Base-by-base conservation (phyloP, 1,140 invertebrate species). In the Ostrea edulis region DNA sequence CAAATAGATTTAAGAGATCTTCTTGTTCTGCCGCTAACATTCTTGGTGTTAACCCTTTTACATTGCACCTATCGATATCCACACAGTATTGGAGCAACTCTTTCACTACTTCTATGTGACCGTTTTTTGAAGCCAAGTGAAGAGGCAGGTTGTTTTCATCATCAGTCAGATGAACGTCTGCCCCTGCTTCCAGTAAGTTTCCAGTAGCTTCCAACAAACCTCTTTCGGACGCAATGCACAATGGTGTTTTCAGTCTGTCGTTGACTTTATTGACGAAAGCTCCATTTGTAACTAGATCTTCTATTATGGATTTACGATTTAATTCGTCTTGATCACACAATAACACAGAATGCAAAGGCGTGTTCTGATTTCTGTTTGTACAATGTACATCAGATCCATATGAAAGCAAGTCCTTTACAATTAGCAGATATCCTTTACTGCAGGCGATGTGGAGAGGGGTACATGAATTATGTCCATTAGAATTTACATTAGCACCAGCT, bases 101-200 rank as follows among this genome's bases (percentile, higher is more conserved):
- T 0, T 29, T 12, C 2, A 77, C 8, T 29, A 77, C 29, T 11
- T 77, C 25, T 14, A 29, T 44, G 25, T 77, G 68, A 44, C 51
- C 51, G 82, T 52, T 53, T 53, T 54, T 52, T 17, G 82, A 20
- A 83, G 82, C 82, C 82, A 52, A 53, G 52, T 83, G 82, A 52
- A 83, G 44, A 14, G 82, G 51, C 9, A 54, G n/a, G 82, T 83
- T 54, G 44, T 83, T 52, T 22, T 83, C 29, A 83, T n/a, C 20
- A 52, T 83, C 68, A 11, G 68, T 0, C 22, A 77, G 25, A 35
- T 77, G 25, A 35, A 9, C 3, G 2, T 77, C 68, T 29, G 68
- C 68, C 0, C 11, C 25, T 11, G 22, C 25, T 11, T 22, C 14
- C 25, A 77, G 9, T 35, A 77, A 25, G 25, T 29, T 12, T 8